Conservation (phyloP, 1,140 invertebrate genomes). For the Cotesia typhae region DNA sequence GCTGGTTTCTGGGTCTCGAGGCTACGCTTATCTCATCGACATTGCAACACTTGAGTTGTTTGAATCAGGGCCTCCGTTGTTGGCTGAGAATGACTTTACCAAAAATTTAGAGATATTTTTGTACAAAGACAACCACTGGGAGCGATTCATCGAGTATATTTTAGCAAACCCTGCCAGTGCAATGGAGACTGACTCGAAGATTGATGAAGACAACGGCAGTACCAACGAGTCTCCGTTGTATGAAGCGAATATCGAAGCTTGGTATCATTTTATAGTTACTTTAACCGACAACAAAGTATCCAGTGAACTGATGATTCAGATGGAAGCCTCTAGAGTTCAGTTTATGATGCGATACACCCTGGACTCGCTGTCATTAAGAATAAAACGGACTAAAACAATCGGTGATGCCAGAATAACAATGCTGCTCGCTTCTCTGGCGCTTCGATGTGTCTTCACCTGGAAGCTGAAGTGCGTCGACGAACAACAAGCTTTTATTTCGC, state of each 20-base stretch:
- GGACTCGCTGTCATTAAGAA: slow-evolving; percentile 50
- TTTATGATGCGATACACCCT: slow-evolving; percentile 53
- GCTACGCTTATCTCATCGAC: slow-evolving; percentile 62
- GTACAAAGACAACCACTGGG: slow-evolving; percentile 54
- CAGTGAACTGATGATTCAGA: slow-evolving; percentile 38
- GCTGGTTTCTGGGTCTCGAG: slow-evolving; percentile 49
- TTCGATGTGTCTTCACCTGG: slow-evolving; percentile 58
- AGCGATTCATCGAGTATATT: slow-evolving; percentile 55
- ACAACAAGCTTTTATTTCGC: slow-evolving; percentile 46
- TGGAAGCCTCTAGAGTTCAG: slow-evolving; percentile 36
- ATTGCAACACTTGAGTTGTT: slow-evolving; percentile 62
- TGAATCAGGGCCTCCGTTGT: slow-evolving; percentile 51
- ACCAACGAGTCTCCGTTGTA: slow-evolving; percentile 47
- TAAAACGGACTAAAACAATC: slow-evolving; percentile 48
- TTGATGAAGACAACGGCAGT: slow-evolving; percentile 35
- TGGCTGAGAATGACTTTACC: slow-evolving; percentile 57
- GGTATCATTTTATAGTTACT: slow-evolving; percentile 61
- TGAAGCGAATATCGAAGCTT: slow-evolving; percentile 61
- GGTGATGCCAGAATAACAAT: slow-evolving; percentile 51
- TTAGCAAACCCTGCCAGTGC: slow-evolving; percentile 39
- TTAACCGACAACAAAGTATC: slow-evolving; percentile 58
- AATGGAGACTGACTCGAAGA: slow-evolving; percentile 20
- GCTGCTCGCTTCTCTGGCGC: slow-evolving; percentile 55
- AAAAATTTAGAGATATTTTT: slow-evolving; percentile 58
- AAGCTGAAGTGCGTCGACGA: slow-evolving; percentile 53